Evolutionary conservation across 2,888 invertebrate genomes (phyloP).

Genomic region (Acleris sparsana): DNA sequence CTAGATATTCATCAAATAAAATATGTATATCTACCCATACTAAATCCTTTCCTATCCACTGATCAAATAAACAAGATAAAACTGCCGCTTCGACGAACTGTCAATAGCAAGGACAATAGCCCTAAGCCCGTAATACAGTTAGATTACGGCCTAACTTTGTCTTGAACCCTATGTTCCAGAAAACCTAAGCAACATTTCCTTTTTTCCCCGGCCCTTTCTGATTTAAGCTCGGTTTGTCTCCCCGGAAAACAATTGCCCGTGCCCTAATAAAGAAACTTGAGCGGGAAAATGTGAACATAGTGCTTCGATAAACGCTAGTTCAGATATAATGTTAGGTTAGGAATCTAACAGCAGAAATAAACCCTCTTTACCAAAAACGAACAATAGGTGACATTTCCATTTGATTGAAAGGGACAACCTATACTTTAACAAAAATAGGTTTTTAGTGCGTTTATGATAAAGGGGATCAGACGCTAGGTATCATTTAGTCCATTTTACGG

Average conservation of each 20-base stretch:
- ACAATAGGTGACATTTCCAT: too few relatives aligned
- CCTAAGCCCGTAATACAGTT: slow-evolving; percentile 10
- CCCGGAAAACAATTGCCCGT: slow-evolving; percentile 24
- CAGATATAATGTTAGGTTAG: too few relatives aligned
- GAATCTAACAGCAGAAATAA: too few relatives aligned
- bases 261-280: slow-evolving; percentile 15
- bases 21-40: not conserved
- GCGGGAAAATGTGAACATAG: slow-evolving; percentile 2
- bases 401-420: too few relatives aligned
- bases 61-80: slow-evolving; percentile 8
- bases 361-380: too few relatives aligned
- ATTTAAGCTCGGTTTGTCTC: slow-evolving; percentile 19
- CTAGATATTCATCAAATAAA: too few relatives aligned
- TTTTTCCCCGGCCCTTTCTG: slow-evolving; percentile 23
- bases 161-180: slow-evolving; percentile 9
- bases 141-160: slow-evolving; percentile 12
- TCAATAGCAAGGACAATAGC: slow-evolving; percentile 13
- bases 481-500: too few relatives aligned
- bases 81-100: not conserved
- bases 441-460: too few relatives aligned
- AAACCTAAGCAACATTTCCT: slow-evolving; percentile 23
- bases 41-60: not conserved
- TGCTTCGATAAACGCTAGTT: not conserved
- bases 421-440: too few relatives aligned
- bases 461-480: too few relatives aligned